Base-by-base conservation (phyloP, 2,113 vertebrate species). In the Cyprinodon tularosa region DNA sequence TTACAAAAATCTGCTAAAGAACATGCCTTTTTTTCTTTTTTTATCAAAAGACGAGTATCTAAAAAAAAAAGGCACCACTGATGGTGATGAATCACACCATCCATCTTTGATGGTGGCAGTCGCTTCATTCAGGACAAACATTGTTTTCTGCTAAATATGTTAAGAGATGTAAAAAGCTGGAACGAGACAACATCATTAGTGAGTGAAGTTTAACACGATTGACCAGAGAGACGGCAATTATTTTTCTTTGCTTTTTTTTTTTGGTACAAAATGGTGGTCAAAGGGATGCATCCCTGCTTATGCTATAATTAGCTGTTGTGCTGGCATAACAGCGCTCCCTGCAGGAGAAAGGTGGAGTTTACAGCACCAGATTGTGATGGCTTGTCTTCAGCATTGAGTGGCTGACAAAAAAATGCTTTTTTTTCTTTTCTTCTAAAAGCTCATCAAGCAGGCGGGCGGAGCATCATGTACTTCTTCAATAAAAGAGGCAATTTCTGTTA, bases 31-130 rank as follows among this genome's bases (percentile, higher is more conserved):
- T 11, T 48, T 47, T 85, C 87, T 73, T 71, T 67, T 69, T 69
- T 77, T 81, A 88, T 92, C 78, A 91, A 90, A 92, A 85, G 81
- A 88, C 85, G 48, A 48, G 65, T 59, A 78, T 86, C 84, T 81
- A 17, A 68, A 75, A 53, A 62, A 90, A 78, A 91, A 89, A 93
- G 92, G 92, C 92, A 92, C 92, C 90, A 90, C 77, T 87, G 78
- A 88, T 84, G 89, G 90, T 76, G 86, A 90, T 82, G 79, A 82
- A 78, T 64, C 62, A 84, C 79, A 82, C 79, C 82, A 69, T 66
- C 85, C 78, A 79, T 82, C 59, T 77, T 69, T 77, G 59, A 77
- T 74, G 86, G 86, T 72, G 84, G 86, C 20, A 70, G 83, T 74
- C 48, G 40, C 65, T 80, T 82, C 63, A 88, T 78, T 88, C 86